Percentiles rank a stretch among this genome's conserved stretches.
Evolutionary conservation across 2,888 invertebrate species (phyloP).

Genomic region (Pterostichus niger): DNA sequence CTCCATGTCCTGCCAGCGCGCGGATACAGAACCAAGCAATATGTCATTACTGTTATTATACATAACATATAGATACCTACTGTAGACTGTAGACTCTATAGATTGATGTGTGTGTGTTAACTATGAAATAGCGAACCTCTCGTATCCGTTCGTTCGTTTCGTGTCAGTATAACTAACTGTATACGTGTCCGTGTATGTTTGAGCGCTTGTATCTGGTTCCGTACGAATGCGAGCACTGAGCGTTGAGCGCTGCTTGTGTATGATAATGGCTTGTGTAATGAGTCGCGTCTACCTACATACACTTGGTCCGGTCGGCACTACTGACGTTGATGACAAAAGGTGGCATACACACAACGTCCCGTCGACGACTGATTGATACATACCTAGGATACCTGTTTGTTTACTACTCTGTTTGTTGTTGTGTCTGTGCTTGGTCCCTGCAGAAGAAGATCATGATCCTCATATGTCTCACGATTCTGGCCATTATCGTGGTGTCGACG

Average conservation of each 20-base stretch:
- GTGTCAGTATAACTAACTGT: background rate
- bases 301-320: background rate
- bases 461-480: constrained; percentile 92
- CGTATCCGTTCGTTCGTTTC: constrained; percentile 41
- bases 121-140: constrained; percentile 33
- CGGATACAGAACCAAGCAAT: constrained; percentile 64
- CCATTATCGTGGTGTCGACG: constrained; percentile 87
- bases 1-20: constrained; percentile 43
- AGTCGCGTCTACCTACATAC: constrained; percentile 23
- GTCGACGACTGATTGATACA: constrained; percentile 38
- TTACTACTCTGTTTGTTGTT: constrained; percentile 62
- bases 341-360: constrained; percentile 60
- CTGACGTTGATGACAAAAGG: constrained; percentile 56
- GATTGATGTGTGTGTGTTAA: constrained; percentile 29
- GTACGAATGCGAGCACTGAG: constrained; percentile 6
- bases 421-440: constrained; percentile 74
- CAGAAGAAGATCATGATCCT: constrained; percentile 96
- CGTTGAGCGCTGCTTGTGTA: constrained; percentile 48
- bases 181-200: constrained; percentile 44
- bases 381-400: constrained; percentile 48
- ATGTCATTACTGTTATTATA: constrained; percentile 54
- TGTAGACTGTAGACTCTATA: constrained; percentile 30
- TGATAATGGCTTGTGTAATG: constrained; percentile 47
- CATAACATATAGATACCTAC: constrained; percentile 38
- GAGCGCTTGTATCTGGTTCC: constrained; percentile 29